A percentile compares a stretch with the other conserved stretches of the same genome.
These are phyloP conservation scores for Torymus auratus DNA, from an alignment of 2,888 invertebrate species.

Conservation along the genomic window DNA sequence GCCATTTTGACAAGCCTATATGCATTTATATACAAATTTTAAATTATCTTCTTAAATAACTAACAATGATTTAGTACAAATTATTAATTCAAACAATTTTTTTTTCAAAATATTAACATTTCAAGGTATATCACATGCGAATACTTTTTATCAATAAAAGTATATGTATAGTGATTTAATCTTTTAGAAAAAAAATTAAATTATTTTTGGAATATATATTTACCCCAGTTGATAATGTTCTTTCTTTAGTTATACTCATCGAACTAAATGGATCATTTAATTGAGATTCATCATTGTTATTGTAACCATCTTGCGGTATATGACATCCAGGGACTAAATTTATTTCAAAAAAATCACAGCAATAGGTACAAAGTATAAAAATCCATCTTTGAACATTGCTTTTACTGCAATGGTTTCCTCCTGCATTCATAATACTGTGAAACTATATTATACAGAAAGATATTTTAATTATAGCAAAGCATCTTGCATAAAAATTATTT, in stretches of 20 bases:
- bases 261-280: conserved; percentile 45
- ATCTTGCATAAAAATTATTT: neutral
- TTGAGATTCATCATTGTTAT: conserved; percentile 57
- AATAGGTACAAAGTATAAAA: conserved; percentile 71
- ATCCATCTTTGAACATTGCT: conserved; percentile 72
- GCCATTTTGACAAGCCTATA: conserved; percentile 40
- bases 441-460: conserved; percentile 59
- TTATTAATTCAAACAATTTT: no score
- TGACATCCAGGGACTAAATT: conserved; percentile 66
- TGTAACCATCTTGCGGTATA: conserved; percentile 66
- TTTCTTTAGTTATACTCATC: neutral
- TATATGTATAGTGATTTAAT: no score
- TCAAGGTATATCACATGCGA: no score
- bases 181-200: no score
- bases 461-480: neutral
- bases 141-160: no score
- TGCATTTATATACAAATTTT: no score
- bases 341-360: conserved; percentile 66
- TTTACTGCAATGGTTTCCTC: conserved; percentile 66
- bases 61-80: no score
- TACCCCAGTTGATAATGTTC: no score
- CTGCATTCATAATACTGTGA: conserved; percentile 59
- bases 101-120: no score
- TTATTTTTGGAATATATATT: no score
- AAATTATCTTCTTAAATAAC: no score